Base-by-base conservation (phyloP, 2,113 vertebrate genomes). In the Sminthopsis crassicaudata region DNA sequence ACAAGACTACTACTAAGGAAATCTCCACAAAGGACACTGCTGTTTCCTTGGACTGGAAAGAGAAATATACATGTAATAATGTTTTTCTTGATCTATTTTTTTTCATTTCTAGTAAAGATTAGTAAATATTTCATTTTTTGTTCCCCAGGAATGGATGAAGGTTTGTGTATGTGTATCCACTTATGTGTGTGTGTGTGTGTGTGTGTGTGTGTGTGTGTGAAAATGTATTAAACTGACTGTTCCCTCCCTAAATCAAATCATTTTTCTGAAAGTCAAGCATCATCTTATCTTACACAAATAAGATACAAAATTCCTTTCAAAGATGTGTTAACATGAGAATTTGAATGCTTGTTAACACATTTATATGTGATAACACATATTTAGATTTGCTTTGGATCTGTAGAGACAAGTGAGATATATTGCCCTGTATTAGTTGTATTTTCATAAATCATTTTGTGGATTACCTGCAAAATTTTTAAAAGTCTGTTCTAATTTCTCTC, bases 51-150 rank as follows among this genome's bases (percentile, higher is more conserved):
- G 24, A 53, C 48, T 90, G 91, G 96, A 90, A 97, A 98, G 96
- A 95, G 23, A 97, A 97, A 97, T 91, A 76, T 92, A 57, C 96
- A 94, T 76, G 97, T 98, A 98, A 95, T 96, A 53, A 96, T 91
- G 30, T 36, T 97, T 96, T 93, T 96, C 96, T 95, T 90, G 95
- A 30, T 97, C 94, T 94, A 92, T 53, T 55, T 93, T 53, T 76
- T 94, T 96, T 57, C 11, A 5, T 97, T 52, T 53, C 91, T 95
- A 54, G 48, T 57, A 92, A 95, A 90, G 42, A 57, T 97, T 88
- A 93, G 22, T 48, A 94, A 96, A 92, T 96, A 96, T 53, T 53
- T 52, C 92, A n/a, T 42, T 25, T 93, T 93, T 95, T 52, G 54
- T 42, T 84, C 19, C 67, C 67, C 67, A 76, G 67, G 67, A 84